Evolutionary conservation across 2,888 invertebrate species (phyloP), one percentile per base, ranked within the genome.

Genomic region (Pseudococcus viburni): DNA sequence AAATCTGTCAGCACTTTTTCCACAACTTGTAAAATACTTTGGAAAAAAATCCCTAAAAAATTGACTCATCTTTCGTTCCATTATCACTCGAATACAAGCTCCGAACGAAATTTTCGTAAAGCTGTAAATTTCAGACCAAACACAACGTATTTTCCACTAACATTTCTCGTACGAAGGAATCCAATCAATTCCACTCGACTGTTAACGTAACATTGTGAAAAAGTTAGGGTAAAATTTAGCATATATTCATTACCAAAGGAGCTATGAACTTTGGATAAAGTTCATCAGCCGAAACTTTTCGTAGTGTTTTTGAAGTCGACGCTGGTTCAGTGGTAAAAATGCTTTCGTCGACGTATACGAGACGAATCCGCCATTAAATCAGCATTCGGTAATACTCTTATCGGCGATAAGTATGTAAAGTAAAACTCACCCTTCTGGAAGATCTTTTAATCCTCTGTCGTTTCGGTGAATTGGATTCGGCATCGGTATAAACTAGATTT

Each of bases 401-500:
- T 51, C 15, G 26, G 26, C 26, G 26, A 33, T 33, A 33, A 33
- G 26, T 33, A 33, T 33, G 26, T 33, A 33, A 33, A 33, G 26
- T 33, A 42, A 80, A n/a, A 84, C 89, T 89, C 85, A 89, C 89
- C 86, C 88, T 87, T 77, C 77, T 80, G 22, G 85, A 85, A 26
- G 88, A 85, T 48, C 88, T 46, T 42, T 87, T 93, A 91, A 98
- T 94, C 92, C 97, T 97, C 92, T 98, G 97, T 88, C 97, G 93
- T 90, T 96, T 92, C 0, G 96, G 95, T 26, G 94, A 93, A 89
- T 95, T 95, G 19, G 95, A 95, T 59, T 96, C 96, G 86, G 95
- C 94, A 91, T 97, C 97, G 39, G 95, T 96, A 92, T 97, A 97
- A 89, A 98, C 96, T 90, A 99, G 93, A 92, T 99, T 99, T 89